Base-by-base conservation (phyloP, 1,140 invertebrate genomes). In the Tetramorium simillimum region DNA sequence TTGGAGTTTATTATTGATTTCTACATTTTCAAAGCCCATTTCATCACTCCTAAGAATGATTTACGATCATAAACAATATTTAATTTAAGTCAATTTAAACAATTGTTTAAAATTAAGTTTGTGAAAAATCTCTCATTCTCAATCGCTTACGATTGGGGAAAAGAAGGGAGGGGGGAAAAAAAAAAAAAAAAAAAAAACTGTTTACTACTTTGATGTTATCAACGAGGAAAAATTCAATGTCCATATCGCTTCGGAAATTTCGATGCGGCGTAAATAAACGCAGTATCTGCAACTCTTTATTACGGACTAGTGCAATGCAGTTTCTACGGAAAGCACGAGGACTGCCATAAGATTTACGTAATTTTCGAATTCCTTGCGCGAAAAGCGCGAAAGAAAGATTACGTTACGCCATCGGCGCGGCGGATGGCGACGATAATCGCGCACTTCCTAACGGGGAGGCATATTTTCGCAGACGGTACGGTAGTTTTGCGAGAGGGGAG, bases 391-490 rank as follows among this genome's bases (percentile, higher is more conserved):
- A 82, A 67, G 43, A 51, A 70, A 82, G 77, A 70, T 82, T 86
- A 69, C 84, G 40, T 28, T 2, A 2, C 28, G 28, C n/a, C 28
- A 2, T 81, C 80, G 69, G 80, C n/a, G 40, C 72, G 21, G 53
- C 37, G 87, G 75, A 60, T 86, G 46, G 28, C 73, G 58, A 40
- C 43, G 51, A 90, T 90, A 90, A 90, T 90, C 87, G 60, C 46
- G 80, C 21, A 62, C 89, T 90, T 88, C 88, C 70, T 85, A 86
- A 87, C 85, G 81, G 76, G 58, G 43, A 88, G 81, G 46, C 80
- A 75, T 67, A 78, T 90, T 91, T 91, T 90, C 89, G 65, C 89
- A 81, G 81, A 87, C 70, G 7, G 63, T 90, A 90, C 86, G 65
- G 75, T 78, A 91, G 86, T 88, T 86, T 90, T 65, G 58, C 86